Percentiles rank a stretch among this genome's conserved stretches.
Conservation (phyloP, 1,140 invertebrate genomes). For the Delia radicum region DNA sequence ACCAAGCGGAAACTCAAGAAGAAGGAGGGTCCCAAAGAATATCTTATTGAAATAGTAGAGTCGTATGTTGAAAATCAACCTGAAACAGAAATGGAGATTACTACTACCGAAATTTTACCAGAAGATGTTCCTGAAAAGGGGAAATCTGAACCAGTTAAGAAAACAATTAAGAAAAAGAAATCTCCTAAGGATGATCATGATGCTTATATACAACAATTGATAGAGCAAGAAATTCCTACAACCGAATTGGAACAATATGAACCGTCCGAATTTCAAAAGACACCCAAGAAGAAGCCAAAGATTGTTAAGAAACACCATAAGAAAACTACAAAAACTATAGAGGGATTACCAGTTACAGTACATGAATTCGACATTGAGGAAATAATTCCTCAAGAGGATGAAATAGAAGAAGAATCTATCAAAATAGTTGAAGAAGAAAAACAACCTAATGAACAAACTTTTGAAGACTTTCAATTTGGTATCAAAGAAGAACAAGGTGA, state of each 20-base stretch:
- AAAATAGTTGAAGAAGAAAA: constrained; percentile 52
- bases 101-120: constrained; percentile 39
- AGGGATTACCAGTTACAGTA: constrained; percentile 51
- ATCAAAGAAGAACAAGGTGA: constrained; percentile 48
- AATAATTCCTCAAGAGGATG: constrained; percentile 40
- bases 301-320: too few relatives aligned
- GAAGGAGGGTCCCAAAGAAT: constrained; percentile 49
- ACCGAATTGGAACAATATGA: constrained; percentile 46
- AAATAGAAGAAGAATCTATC: constrained; percentile 43
- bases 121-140: constrained; percentile 53
- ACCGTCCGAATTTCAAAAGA: constrained; percentile 38
- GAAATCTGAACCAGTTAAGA: constrained; percentile 43
- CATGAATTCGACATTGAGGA: constrained; percentile 50
- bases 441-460: constrained; percentile 45
- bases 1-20: constrained; percentile 50
- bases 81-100: constrained; percentile 29
- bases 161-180: constrained; percentile 43
- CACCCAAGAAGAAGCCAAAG: too few relatives aligned
- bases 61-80: constrained; percentile 46
- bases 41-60: constrained; percentile 57
- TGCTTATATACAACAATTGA: constrained; percentile 51
- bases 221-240: constrained; percentile 47
- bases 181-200: constrained; percentile 50
- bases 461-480: too few relatives aligned
- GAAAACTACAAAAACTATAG: constrained; percentile 38